Base-by-base conservation (phyloP, 2,888 invertebrate species). In the Synanthedon formicaeformis region DNA sequence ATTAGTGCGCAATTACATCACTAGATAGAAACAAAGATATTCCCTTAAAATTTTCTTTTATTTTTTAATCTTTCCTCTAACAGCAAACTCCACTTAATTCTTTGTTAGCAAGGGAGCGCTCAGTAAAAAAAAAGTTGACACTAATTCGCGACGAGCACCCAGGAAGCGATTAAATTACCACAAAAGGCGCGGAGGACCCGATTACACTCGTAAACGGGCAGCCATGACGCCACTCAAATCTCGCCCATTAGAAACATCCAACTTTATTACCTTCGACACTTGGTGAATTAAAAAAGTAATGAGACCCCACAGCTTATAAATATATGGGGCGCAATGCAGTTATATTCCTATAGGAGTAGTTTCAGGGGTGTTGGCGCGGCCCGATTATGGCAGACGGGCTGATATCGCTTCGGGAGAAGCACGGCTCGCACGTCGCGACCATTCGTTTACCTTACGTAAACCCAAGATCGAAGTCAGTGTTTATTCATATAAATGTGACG, bases 261-360 rank as follows among this genome's bases (percentile, higher is more conserved):
- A 60, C 53, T 67, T 67, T 62, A 65, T 65, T 67, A 63, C 18
- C 45, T 45, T 50, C 18, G 13, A 18, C 50, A 50, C 50, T 50
- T 52, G 61, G 45, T 49, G 41, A 52, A 54, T 53, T 55, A 56
- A 55, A 58, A 23, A 51, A 45, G 52, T 53, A 54, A 61, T 62
- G 62, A 65, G 65, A 60, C 52, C 56, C 40, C 41, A 18, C 41
- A 34, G 34, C 61, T 57, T 34, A 34, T n/a, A n/a, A n/a, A n/a
- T 34, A 56, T 65, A 66, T 59, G 69, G 69, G 76, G 69, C 85
- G 85, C 85, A 85, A 75, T 86, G 85, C 85, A 85, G 85, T 78
- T 78, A 78, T 65, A 63, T 34, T 34, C 34, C 64, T 65, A 64
- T 64, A 63, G 65, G 65, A 64, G 63, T 65, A 70, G 64, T 67